Evolutionary conservation across 2,113 vertebrate species (phyloP), one percentile per base, ranked within the genome.

Genomic region (Crotalus horridus): DNA sequence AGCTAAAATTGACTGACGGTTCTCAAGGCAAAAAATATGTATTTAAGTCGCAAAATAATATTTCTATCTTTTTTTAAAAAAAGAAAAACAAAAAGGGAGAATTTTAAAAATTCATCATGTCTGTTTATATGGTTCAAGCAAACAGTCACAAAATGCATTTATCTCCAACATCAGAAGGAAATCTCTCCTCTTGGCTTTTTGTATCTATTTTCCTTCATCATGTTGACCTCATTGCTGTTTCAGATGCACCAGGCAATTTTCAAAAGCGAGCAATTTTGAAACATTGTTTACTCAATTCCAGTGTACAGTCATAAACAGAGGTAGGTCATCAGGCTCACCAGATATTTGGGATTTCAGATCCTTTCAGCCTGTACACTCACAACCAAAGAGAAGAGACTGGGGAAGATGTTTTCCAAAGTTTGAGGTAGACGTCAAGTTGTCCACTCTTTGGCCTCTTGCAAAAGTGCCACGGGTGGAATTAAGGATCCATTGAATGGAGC

Each of bases 21-120:
- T 97, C 98, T 98, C 96, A 97, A 97, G 98, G 98, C 97, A 92
- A 61, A 81, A 98, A 97, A 98, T 97, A 98, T 95, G 92, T 97
- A 96, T 95, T 97, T 97, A 97, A 97, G 95, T 94, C 61, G 81
- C 93, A 95, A 94, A 92, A 94, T 43, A 95, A 33, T 95, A 96
- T 97, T 94, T 33, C 46, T 29, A 15, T 95, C 96, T 48, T 7
- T 86, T 48, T 96, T 97, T 95, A 51, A 48, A 51, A 51, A 51
- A 51, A 1, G 48, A 51, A 51, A 48, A 48, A 48, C 94, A 93
- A 95, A 94, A 96, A 29, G 74, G 55, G 15, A 56, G 48, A 13
- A 53, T 17, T 91, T 95, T 89, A 96, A 97, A 98, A 97, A 96
- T 95, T 96, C 85, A 97, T 91, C 74, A 95, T 95, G 95, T 94